A percentile compares a stretch with the other conserved stretches of the same genome.
These are phyloP conservation scores for Sebastes matsubarae DNA, from an alignment of 2,797 vertebrate species.

Conservation along the genomic window DNA sequence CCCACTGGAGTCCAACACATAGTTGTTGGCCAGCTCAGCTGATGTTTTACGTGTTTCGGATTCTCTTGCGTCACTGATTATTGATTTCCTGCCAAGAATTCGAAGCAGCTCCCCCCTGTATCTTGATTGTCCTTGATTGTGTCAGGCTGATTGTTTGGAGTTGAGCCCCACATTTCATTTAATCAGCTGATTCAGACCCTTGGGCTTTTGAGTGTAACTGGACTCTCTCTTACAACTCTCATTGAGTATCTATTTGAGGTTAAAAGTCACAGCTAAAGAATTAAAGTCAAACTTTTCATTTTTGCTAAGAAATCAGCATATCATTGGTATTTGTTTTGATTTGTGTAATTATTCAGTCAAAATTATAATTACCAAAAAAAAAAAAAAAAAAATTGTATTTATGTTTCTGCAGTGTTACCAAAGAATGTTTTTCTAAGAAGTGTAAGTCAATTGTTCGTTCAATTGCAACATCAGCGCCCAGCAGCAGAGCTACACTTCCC, in stretches of 20 bases:
- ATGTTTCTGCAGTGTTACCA: neutral
- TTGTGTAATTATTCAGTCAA: neutral
- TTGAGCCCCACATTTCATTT: neutral
- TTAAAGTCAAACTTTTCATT: neutral
- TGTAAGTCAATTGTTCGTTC: no score
- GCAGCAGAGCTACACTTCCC: no score
- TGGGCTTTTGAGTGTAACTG: neutral
- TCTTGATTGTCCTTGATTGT: neutral
- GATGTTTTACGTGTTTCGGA: conserved; percentile 23
- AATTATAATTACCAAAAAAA: neutral
- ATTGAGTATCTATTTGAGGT: neutral
- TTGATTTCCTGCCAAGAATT: conserved; percentile 25
- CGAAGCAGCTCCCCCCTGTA: conserved; percentile 4
- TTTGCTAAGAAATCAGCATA: neutral
- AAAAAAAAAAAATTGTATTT: neutral
- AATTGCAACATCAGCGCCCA: no score
- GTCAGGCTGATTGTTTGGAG: conserved; percentile 1
- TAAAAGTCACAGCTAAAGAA: neutral
- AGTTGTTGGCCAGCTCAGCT: conserved; percentile 13
- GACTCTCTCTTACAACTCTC: neutral
- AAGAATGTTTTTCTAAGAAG: no score
- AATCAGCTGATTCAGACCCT: neutral
- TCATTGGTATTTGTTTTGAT: neutral
- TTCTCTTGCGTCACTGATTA: conserved; percentile 14
- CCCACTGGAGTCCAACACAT: conserved; percentile 9